These are phyloP conservation scores for Nothura maculosa DNA, from an alignment of 2,797 vertebrate genomes.

Conservation along the genomic window DNA sequence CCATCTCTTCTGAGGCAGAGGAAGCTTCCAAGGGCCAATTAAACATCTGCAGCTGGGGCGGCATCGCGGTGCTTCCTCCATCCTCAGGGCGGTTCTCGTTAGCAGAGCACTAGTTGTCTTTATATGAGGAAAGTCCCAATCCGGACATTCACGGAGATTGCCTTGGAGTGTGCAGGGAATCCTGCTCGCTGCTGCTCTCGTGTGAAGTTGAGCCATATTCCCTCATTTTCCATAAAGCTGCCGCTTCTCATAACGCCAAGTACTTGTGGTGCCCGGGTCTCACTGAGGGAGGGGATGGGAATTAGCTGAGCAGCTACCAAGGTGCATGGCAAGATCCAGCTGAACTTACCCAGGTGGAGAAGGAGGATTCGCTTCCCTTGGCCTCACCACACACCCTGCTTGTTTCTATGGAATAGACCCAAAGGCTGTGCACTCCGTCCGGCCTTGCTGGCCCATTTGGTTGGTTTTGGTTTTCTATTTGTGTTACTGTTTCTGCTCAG, in stretches of 20 bases:
- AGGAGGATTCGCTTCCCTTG: not conserved
- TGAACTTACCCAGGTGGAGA: not conserved
- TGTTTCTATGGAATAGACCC: not conserved
- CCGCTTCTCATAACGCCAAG: not conserved
- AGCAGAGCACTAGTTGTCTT: conserved; percentile 49
- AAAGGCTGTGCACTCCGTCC: not conserved
- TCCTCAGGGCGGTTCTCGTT: not conserved
- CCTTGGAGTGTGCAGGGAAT: conserved; percentile 8
- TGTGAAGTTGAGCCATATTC: conserved; percentile 9
- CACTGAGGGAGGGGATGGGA: not conserved
- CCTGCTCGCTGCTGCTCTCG: conserved; percentile 27
- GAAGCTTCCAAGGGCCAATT: conserved; percentile 38
- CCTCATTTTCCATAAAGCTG: not conserved
- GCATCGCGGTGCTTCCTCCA: not conserved
- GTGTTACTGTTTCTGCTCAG: not conserved
- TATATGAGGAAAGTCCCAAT: conserved; percentile 49
- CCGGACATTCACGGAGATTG: conserved; percentile 59
- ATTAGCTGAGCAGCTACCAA: conserved; percentile 48
- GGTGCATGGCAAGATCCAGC: no score
- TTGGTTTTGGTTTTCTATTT: not conserved
- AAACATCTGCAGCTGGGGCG: conserved; percentile 45
- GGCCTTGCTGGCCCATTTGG: not conserved
- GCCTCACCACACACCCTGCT: not conserved
- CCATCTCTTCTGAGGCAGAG: not conserved
- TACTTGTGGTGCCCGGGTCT: not conserved